phyloP scores from a whole-genome alignment of 2,113 vertebrate species.

The Agelaius tricolor region DNA sequence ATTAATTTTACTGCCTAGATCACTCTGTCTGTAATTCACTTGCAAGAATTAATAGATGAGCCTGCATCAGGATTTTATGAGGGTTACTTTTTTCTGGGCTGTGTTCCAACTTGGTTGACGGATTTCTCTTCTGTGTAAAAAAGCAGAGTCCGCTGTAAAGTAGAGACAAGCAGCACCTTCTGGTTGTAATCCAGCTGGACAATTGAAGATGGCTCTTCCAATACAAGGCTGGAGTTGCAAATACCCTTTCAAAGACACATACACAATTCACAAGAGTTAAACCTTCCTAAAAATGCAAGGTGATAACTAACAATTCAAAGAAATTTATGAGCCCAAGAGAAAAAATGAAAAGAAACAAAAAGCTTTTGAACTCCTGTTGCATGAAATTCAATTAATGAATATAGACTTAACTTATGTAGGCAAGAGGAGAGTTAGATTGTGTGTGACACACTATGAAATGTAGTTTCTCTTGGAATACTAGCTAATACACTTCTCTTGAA shows the following conservation, averaged over 20 bases:
- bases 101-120: conserved; percentile 87
- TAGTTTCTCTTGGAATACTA: not conserved
- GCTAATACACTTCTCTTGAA: not conserved
- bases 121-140: conserved; percentile 88
- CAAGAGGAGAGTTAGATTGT: not conserved
- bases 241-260: conserved; percentile 76
- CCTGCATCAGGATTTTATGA: conserved; percentile 9
- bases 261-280: not conserved
- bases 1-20: conserved; percentile 3
- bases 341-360: not conserved
- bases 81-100: conserved; percentile 88
- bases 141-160: conserved; percentile 86
- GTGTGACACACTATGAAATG: not conserved
- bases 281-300: not conserved
- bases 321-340: not conserved
- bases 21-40: not conserved
- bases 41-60: not conserved
- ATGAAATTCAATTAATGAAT: not conserved
- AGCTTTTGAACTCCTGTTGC: not conserved
- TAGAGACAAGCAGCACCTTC: conserved; percentile 91
- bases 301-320: not conserved
- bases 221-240: conserved; percentile 85
- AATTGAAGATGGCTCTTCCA: conserved; percentile 88
- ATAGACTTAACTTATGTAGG: not conserved
- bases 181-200: conserved; percentile 96